These are phyloP conservation scores for Colinus virginianus DNA, from an alignment of 2,113 vertebrate species.

Conservation along the genomic window DNA sequence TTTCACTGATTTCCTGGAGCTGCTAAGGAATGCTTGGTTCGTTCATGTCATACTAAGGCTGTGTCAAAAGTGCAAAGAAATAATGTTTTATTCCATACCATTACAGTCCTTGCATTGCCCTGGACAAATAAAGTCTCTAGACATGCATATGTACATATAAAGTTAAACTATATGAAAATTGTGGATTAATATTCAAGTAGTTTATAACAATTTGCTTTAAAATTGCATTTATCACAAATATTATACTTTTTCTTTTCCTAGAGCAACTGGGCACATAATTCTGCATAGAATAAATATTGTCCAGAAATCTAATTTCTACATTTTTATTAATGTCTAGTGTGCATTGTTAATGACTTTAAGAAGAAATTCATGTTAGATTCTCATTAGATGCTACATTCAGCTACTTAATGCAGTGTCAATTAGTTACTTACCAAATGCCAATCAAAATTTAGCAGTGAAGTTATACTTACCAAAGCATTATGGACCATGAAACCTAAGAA, in stretches of 20 bases:
- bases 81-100: not conserved
- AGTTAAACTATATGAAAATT: not conserved
- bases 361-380: not conserved
- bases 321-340: not conserved
- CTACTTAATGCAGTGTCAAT: not conserved
- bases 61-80: not conserved
- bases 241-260: not conserved
- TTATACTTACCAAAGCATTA: not conserved
- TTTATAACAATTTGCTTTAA: not conserved
- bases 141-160: not conserved
- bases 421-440: not conserved
- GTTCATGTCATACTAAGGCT: not conserved
- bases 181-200: fast-evolving
- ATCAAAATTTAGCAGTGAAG: not conserved
- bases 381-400: not conserved
- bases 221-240: fast-evolving
- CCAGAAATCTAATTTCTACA: not conserved
- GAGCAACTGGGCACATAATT: not conserved
- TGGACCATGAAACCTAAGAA: not conserved
- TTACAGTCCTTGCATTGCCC: not conserved
- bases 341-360: not conserved
- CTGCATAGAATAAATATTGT: not conserved
- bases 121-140: not conserved
- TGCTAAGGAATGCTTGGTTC: not conserved
- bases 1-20: not conserved